Base-by-base conservation (phyloP, 2,888 invertebrate species). In the Phorcus lineatus region DNA sequence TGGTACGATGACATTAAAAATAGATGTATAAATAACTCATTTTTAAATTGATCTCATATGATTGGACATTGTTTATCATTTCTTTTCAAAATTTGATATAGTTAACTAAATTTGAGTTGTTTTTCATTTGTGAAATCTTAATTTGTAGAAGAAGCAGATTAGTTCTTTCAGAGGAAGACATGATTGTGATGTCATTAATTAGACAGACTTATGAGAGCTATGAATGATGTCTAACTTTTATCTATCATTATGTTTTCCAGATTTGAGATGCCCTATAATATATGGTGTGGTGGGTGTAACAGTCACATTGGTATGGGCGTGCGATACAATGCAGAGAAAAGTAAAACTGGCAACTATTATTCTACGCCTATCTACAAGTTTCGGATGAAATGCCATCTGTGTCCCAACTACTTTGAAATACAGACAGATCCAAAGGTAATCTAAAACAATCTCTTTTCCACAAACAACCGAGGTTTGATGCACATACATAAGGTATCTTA, bases 231-330 rank as follows among this genome's bases (percentile, higher is more conserved):
- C 31, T 28, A 7, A 36, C 36, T 36, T 36, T 36, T 36, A 36
- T 36, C 36, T 4, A 4, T n/a, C n/a, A n/a, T 54, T 47, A n/a
- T 75, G n/a, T 62, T 28, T 74, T 89, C 17, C 84, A 94, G 94
- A 74, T 99, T 99, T 94, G 99, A 99, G 94, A 98, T 99, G 99
- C 99, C 99, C 0, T 99, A 98, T 92, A 99, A 99, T 93, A 99
- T 99, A 88, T 99, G 99, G 99, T 99, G 99, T 89, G 97, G 97
- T 55, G 99, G 99, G 78, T 99, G 99, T 92, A 96, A 96, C 84
- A 99, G 98, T 94, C 99, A 99, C 92, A 98, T 99, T 80, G 99
- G 99, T 47, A 99, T 99, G 99, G 99, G 99, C 0, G 99, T 99
- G 0, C 95, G 99, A 76, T 99, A 99, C 93, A 99, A 95, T 91